Evolutionary conservation across 2,888 invertebrate species (phyloP).

Genomic region (Protophormia terraenovae): DNA sequence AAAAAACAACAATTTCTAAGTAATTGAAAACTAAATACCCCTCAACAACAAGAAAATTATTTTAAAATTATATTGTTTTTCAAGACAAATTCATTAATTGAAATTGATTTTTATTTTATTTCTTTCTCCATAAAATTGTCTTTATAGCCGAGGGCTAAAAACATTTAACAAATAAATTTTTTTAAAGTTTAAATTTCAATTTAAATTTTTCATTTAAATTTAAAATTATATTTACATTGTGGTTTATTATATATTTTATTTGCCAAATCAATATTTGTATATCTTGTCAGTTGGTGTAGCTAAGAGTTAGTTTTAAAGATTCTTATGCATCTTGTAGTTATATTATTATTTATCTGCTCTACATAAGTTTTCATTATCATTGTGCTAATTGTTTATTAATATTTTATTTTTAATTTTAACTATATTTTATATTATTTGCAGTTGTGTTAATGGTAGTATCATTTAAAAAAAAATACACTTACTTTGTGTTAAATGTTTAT

Average conservation of each 20-base stretch:
- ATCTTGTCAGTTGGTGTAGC: too few species aligned
- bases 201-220: not conserved
- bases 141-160: not conserved
- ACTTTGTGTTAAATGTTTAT: slow-evolving; percentile 17
- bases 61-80: slow-evolving; percentile 33
- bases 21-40: slow-evolving; percentile 21
- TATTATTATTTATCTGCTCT: not conserved
- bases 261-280: too few species aligned
- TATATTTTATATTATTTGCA: not conserved
- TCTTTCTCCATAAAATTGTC: not conserved
- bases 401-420: slow-evolving; percentile 31
- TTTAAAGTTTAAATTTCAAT: not conserved
- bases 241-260: not conserved
- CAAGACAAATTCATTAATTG: slow-evolving; percentile 25
- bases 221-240: not conserved
- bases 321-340: not conserved
- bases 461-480: slow-evolving; percentile 15
- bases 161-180: too few species aligned
- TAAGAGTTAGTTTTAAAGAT: too few species aligned
- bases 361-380: slow-evolving; percentile 33
- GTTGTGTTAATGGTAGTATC: slow-evolving; percentile 11
- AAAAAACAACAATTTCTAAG: not conserved
- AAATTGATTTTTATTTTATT: slow-evolving; percentile 37
- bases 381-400: slow-evolving; percentile 60
- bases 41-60: slow-evolving; percentile 1